Conservation (phyloP, 2,888 invertebrate genomes). For the Sinotaia quadrata region DNA sequence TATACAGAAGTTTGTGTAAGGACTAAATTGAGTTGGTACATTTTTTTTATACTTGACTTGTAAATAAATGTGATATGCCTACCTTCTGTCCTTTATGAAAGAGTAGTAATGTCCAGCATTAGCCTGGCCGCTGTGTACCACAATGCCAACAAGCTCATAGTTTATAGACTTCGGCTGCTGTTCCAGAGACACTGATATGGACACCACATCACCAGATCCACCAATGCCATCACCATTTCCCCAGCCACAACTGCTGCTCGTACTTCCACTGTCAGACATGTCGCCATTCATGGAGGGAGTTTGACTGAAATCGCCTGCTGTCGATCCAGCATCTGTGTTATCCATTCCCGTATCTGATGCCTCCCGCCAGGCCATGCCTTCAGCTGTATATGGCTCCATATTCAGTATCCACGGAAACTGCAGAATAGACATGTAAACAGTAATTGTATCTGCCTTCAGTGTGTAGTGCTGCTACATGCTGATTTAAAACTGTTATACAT, state of each 20-base stretch:
- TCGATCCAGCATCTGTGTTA: conserved; percentile 4
- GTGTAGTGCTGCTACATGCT: too few relatives aligned
- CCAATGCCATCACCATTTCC: conserved; percentile 17
- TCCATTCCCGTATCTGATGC: conserved; percentile 37
- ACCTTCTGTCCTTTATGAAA: conserved; percentile 73
- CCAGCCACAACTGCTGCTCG: conserved; percentile 10
- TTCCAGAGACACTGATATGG: conserved; percentile 47
- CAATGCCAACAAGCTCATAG: conserved; percentile 75
- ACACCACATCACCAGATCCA: not conserved
- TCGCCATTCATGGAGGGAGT: conserved; percentile 33
- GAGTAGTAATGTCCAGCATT: conserved; percentile 76
- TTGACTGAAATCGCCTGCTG: not conserved
- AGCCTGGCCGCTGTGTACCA: conserved; percentile 76
- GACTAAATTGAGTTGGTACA: too few relatives aligned
- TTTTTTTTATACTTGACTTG: too few relatives aligned
- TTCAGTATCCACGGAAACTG: conserved; percentile 75
- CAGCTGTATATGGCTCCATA: conserved; percentile 75
- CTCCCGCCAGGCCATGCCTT: conserved; percentile 70
- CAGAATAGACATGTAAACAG: too few relatives aligned
- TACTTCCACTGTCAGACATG: conserved; percentile 16
- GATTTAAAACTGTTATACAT: too few relatives aligned
- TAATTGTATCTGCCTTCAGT: too few relatives aligned
- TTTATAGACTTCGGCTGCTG: conserved; percentile 61
- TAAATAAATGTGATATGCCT: not conserved
- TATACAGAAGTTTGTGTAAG: too few relatives aligned